Base-by-base conservation (phyloP, 37 sponge, comb jelly and placozoan genomes). In the Cliona cf. orientalis region DNA sequence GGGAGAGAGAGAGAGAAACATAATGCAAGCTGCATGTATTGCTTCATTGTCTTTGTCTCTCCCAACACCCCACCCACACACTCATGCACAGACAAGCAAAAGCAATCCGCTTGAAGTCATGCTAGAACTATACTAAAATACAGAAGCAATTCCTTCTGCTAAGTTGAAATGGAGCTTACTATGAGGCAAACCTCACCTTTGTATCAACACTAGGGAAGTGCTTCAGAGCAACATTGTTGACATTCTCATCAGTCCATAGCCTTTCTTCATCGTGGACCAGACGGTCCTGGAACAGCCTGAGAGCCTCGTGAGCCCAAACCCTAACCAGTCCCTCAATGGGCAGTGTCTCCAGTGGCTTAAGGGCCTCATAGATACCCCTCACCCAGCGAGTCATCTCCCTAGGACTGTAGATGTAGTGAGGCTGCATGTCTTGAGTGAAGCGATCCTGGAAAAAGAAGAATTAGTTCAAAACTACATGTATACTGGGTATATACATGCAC, bases 301-400 rank as follows among this genome's bases (percentile, higher is more conserved):
- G 92, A 7, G 93, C 99, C 67, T 98, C 99, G 69, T 98, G 99
- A 6, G 99, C 96, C 99, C 99, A 98, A 0, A 98, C 83, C 36
- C 99, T 58, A 21, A 98, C 99, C 72, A 98, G 88, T 1, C 96
- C 99, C 43, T 98, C 95, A 21, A 98, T 79, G 0, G 96, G 66
- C 26, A 98, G 86, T 1, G 87, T 84, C 70, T 98, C 99, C 33
- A 93, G 78, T 19, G 96, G 94, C 40, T 82, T 84, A n/a, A 98
- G 81, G 58, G 94, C 96, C 84, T 98, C 99, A 61, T 89, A 80
- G 62, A 98, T 95, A 0, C 99, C 99, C 26, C 93, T 81, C 66
- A 98, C 99, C 99, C 99, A 98, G 19, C 99, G 81, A 28, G 99
- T 98, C 94, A 98, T 95, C 80, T 98, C 99, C 61, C 99, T 80